These are phyloP conservation scores for Eublepharis macularius DNA, from an alignment of 2,113 vertebrate species.

Conservation along the genomic window DNA sequence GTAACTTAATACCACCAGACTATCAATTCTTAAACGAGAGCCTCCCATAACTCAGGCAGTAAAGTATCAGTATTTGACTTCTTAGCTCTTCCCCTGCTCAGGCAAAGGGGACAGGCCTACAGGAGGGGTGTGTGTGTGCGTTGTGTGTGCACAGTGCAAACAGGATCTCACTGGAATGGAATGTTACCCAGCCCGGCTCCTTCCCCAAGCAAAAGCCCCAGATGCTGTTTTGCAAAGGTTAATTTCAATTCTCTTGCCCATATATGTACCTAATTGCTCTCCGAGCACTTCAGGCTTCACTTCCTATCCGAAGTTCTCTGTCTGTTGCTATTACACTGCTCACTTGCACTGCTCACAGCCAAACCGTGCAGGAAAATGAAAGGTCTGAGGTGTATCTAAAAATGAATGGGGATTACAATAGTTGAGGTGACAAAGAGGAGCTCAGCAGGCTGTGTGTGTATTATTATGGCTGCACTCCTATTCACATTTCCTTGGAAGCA, in stretches of 20 bases:
- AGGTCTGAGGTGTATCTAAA: no score
- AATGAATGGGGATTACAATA: no score
- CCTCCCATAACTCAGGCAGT: not conserved
- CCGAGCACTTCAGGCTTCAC: not conserved
- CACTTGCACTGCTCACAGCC: no score
- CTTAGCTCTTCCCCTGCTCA: not conserved
- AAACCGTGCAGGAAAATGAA: no score
- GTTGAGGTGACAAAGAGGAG: not conserved
- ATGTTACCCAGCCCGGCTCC: not conserved
- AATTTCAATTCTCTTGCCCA: not conserved
- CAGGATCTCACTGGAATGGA: constrained; percentile 3
- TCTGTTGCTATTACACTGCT: not conserved
- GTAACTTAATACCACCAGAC: not conserved
- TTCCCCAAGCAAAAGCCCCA: not conserved
- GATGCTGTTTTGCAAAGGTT: not conserved
- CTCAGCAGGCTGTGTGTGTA: not conserved
- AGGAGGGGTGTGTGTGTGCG: not conserved
- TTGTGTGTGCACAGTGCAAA: not conserved
- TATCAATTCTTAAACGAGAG: no score
- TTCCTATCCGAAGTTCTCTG: not conserved
- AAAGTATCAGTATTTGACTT: not conserved
- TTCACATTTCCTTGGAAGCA: not conserved
- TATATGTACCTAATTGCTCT: not conserved
- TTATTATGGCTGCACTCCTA: not conserved
- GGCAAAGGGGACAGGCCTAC: not conserved